phyloP scores from a whole-genome alignment of 2,113 vertebrate genomes.

The Uria aalge region DNA sequence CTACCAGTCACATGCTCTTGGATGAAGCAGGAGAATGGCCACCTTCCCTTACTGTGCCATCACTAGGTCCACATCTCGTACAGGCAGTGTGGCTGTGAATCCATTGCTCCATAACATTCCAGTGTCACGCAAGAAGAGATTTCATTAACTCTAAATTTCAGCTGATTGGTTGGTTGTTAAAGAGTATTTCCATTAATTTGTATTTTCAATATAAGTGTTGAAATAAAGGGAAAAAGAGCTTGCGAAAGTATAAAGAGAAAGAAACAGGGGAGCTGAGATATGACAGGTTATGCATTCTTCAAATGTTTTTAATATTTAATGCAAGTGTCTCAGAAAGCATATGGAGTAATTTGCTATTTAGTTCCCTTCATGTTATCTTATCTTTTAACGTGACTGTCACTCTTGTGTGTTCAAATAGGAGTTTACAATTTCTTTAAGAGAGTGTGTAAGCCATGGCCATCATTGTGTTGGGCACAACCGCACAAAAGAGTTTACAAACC shows the following conservation, averaged over 20 bases:
- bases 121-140: background rate
- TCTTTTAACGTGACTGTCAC: background rate
- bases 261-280: background rate
- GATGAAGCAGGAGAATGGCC: fast-evolving
- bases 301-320: background rate
- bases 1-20: background rate
- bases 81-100: background rate
- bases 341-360: background rate
- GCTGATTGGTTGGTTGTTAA: background rate
- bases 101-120: background rate
- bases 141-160: background rate
- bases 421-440: background rate
- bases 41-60: background rate
- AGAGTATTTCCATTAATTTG: background rate
- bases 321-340: background rate
- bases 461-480: background rate
- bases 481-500: background rate
- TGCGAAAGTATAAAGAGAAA: background rate
- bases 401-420: background rate
- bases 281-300: background rate
- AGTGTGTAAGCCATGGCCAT: background rate
- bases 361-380: background rate
- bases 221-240: background rate
- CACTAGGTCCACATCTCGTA: fast-evolving
- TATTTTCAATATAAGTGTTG: background rate